Evolutionary conservation across 1,140 invertebrate genomes (phyloP).

Genomic region (Mercenaria mercenaria): DNA sequence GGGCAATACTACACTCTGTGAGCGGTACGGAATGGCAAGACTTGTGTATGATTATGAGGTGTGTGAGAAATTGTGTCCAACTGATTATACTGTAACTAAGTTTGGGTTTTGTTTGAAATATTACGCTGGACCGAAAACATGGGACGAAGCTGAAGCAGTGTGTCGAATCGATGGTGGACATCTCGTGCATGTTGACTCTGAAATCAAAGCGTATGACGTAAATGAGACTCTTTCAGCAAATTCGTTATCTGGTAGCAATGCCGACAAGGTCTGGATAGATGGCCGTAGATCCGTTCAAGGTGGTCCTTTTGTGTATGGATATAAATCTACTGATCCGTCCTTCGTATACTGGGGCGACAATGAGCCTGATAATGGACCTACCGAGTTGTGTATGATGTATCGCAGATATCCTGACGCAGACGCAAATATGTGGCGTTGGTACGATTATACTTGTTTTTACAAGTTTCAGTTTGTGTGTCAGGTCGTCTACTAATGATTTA

Average conservation of each 20-base stretch:
- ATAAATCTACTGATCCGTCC: background rate
- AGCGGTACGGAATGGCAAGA: background rate
- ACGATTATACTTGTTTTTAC: background rate
- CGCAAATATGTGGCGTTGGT: background rate
- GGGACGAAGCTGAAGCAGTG: background rate
- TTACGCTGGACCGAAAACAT: too few relatives aligned
- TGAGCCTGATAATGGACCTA: background rate
- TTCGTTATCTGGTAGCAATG: background rate
- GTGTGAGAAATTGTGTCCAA: background rate
- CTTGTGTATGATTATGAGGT: background rate
- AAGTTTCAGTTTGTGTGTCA: background rate
- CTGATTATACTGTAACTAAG: background rate
- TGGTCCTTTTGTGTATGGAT: background rate
- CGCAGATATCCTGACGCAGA: background rate
- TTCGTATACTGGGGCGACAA: too few relatives aligned
- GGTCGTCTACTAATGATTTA: background rate
- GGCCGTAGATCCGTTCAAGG: too few relatives aligned
- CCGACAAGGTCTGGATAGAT: background rate
- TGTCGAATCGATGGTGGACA: background rate
- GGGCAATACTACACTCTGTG: background rate
- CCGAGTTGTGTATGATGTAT: slow-evolving; percentile 11
- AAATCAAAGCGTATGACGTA: background rate
- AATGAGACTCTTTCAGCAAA: background rate
- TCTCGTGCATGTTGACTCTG: too few relatives aligned
- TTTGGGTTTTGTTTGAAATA: background rate